A percentile compares a stretch with the other conserved stretches of the same genome.
phyloP scores from a whole-genome alignment of 2,888 invertebrate genomes.

The Anoncus sp. region DNA sequence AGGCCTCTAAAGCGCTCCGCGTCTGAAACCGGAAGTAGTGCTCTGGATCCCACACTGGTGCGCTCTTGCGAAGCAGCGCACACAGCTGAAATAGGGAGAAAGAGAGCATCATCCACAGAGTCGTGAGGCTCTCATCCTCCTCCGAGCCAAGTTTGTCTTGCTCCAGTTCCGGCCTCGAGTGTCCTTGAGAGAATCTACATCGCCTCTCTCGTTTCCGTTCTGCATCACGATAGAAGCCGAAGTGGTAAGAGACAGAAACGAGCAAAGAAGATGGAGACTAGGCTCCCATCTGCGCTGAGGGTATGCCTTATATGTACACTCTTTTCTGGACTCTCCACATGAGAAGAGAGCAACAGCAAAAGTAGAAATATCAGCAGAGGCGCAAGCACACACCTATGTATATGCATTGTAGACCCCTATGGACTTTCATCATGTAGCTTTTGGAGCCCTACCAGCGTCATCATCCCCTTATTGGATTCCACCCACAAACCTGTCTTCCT shows the following conservation, averaged over 20 bases:
- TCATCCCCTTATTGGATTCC: slow-evolving; percentile 72
- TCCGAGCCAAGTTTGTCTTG: slow-evolving; percentile 71
- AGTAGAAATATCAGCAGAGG: slow-evolving; percentile 50
- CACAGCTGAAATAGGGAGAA: slow-evolving; percentile 17
- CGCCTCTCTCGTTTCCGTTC: slow-evolving; percentile 56
- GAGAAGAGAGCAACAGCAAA: slow-evolving; percentile 53
- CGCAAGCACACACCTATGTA: slow-evolving; percentile 34
- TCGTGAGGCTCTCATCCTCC: slow-evolving; percentile 50
- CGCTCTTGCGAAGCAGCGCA: slow-evolving; percentile 42
- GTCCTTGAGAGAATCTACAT: slow-evolving; percentile 69
- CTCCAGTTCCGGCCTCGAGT: slow-evolving; percentile 73
- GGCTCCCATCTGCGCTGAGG: slow-evolving; percentile 27
- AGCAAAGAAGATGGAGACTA: slow-evolving; percentile 40
- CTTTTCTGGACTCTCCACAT: slow-evolving; percentile 49
- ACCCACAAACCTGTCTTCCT: slow-evolving; percentile 63
- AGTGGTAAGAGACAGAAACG: slow-evolving; percentile 54
- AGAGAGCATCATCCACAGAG: slow-evolving; percentile 55
- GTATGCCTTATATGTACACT: slow-evolving; percentile 58
- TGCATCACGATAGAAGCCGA: slow-evolving; percentile 47
- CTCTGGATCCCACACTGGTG: slow-evolving; percentile 55
- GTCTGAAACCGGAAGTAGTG: slow-evolving; percentile 56
- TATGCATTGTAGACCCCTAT: slow-evolving; percentile 29
- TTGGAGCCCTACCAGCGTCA: slow-evolving; percentile 52
- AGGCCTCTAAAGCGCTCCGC: slow-evolving; percentile 45
- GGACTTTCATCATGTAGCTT: slow-evolving; percentile 44